Percentiles rank a stretch among this genome's conserved stretches.
Conservation (phyloP, 1,140 invertebrate genomes). For the Nilaparvata lugens region DNA sequence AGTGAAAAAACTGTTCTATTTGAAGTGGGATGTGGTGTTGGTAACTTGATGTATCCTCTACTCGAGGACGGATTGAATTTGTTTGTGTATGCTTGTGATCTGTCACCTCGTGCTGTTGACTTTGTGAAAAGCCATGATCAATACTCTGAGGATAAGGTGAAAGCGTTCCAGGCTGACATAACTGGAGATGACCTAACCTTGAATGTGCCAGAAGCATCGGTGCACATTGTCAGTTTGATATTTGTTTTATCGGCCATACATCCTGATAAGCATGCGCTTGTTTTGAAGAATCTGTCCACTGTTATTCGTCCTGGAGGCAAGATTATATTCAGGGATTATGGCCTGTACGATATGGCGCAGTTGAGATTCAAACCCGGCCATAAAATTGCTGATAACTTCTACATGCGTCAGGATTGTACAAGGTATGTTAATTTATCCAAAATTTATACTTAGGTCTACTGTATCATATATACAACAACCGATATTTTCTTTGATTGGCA, state of each 20-base stretch:
- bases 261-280: slow-evolving; percentile 64
- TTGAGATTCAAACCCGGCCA: slow-evolving; percentile 85
- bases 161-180: slow-evolving; percentile 67
- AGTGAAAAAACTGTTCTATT: slow-evolving; percentile 44
- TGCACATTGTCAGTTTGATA: slow-evolving; percentile 62
- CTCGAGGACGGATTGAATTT: slow-evolving; percentile 65
- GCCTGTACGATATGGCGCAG: slow-evolving; percentile 96
- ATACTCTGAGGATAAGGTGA: slow-evolving; percentile 54
- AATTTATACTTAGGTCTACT: neutral
- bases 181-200: slow-evolving; percentile 50
- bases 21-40: slow-evolving; percentile 95
- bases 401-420: slow-evolving; percentile 95
- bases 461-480: neutral
- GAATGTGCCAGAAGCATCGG: slow-evolving; percentile 39
- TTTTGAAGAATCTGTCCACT: slow-evolving; percentile 56
- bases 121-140: slow-evolving; percentile 63
- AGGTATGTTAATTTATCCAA: slow-evolving; percentile 47
- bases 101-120: slow-evolving; percentile 82
- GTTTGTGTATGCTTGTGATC: slow-evolving; percentile 87
- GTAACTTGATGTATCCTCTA: slow-evolving; percentile 92
- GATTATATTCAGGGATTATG: slow-evolving; percentile 92
- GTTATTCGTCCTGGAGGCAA: slow-evolving; percentile 72
- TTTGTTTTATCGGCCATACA: slow-evolving; percentile 75
- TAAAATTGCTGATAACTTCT: slow-evolving; percentile 91
- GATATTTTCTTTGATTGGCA: slow-evolving; percentile 4